A percentile compares a stretch with the other conserved stretches of the same genome.
phyloP scores from a whole-genome alignment of 2,888 invertebrate species.

The Leistus spinibarbis region DNA sequence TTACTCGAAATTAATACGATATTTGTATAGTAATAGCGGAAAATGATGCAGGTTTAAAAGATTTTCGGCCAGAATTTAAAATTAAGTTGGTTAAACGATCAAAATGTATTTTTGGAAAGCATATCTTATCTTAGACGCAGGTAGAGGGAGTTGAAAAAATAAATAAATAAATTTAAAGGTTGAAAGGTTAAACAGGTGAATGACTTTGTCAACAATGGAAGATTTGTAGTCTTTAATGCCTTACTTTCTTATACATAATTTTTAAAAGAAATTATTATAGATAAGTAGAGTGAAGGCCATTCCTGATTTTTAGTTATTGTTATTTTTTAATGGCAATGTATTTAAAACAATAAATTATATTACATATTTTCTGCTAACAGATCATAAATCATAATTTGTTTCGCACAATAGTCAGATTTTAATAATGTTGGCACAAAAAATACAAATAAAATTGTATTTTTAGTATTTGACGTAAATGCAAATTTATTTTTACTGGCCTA shows the following conservation, averaged over 20 bases:
- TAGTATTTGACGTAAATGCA: too few species aligned
- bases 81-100: not conserved
- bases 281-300: too few species aligned
- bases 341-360: too few species aligned
- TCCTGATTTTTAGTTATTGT: too few species aligned
- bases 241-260: too few species aligned
- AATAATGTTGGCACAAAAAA: too few species aligned
- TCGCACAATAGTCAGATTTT: too few species aligned
- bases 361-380: too few species aligned
- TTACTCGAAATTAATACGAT: not conserved
- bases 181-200: not conserved
- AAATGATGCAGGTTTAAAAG: not conserved
- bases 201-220: not conserved
- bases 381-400: too few species aligned
- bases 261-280: not conserved
- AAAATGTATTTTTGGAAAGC: not conserved
- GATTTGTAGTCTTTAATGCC: not conserved
- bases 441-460: too few species aligned
- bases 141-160: not conserved
- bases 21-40: not conserved
- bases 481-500: too few species aligned
- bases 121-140: not conserved
- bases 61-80: not conserved
- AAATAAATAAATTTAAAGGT: not conserved
- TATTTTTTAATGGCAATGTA: too few species aligned